phyloP scores from a whole-genome alignment of 2,113 vertebrate species.

The Pollachius pollachius region DNA sequence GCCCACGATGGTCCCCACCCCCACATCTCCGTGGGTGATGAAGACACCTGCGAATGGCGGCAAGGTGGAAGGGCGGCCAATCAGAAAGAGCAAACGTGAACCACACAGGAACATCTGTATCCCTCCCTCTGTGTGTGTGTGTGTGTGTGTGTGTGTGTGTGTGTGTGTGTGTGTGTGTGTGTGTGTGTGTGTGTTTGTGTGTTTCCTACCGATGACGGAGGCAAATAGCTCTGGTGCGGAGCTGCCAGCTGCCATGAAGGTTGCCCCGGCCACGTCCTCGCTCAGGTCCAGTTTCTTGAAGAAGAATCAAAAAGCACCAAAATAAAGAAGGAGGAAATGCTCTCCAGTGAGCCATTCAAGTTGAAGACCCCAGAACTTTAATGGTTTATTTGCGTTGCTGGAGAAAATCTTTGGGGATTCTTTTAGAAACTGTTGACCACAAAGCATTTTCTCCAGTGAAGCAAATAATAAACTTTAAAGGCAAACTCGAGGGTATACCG shows the following conservation, averaged over 20 bases:
- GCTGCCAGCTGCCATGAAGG: slow-evolving; percentile 98
- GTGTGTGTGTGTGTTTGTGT: background rate
- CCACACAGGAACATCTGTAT: slow-evolving; percentile 31
- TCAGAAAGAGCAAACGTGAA: slow-evolving; percentile 37
- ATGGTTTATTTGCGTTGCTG: too few relatives aligned
- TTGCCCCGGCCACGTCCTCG: slow-evolving; percentile 96
- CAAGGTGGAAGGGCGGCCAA: slow-evolving; percentile 21
- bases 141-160: background rate
- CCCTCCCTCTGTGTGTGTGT: background rate
- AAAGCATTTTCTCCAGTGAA: too few relatives aligned
- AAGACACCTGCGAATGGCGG: slow-evolving; percentile 83
- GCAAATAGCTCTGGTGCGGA: slow-evolving; percentile 97
- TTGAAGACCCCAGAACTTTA: too few relatives aligned
- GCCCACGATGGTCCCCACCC: slow-evolving; percentile 96
- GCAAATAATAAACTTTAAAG: too few relatives aligned
- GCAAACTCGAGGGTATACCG: too few relatives aligned
- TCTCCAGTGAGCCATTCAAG: too few relatives aligned
- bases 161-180: background rate
- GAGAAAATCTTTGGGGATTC: too few relatives aligned
- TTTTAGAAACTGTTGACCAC: too few relatives aligned
- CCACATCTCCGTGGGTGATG: slow-evolving; percentile 96
- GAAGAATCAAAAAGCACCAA: slow-evolving; percentile 22
- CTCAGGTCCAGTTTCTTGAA: slow-evolving; percentile 91
- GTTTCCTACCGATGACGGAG: slow-evolving; percentile 86
- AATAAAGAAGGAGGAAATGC: slow-evolving; percentile 1